Conservation (phyloP, 2,113 vertebrate genomes). For the Mastomys natalensis region DNA sequence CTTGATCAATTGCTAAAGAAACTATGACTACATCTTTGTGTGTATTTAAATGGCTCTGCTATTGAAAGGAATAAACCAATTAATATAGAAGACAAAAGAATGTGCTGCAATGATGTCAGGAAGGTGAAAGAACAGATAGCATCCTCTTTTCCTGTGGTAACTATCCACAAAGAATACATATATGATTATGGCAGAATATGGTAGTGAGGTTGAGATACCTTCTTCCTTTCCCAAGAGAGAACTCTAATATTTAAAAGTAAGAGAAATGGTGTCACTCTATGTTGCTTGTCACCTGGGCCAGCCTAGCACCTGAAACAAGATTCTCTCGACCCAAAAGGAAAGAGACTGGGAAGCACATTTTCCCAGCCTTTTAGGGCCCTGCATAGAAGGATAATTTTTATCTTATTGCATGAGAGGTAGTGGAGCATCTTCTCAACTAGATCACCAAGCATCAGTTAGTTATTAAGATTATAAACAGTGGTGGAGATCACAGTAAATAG, state of each 20-base stretch:
- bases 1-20: neutral
- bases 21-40: neutral
- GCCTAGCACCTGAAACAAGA: neutral
- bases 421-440: neutral
- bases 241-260: neutral
- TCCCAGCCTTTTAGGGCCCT: neutral
- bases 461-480: neutral
- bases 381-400: neutral
- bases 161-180: neutral
- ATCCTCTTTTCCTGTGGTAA: neutral
- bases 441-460: neutral
- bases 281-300: neutral
- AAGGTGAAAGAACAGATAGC: neutral
- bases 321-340: neutral
- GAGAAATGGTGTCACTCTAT: neutral
- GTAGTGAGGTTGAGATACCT: neutral
- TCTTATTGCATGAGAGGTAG: neutral
- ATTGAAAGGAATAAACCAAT: conserved; percentile 16
- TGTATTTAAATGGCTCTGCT: neutral
- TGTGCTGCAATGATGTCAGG: neutral
- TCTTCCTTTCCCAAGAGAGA: neutral
- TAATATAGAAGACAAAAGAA: neutral
- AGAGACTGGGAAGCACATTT: neutral
- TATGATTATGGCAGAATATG: neutral
- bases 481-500: neutral